phyloP scores from a whole-genome alignment of 2,888 invertebrate genomes.

The Xestia rhomboidea region DNA sequence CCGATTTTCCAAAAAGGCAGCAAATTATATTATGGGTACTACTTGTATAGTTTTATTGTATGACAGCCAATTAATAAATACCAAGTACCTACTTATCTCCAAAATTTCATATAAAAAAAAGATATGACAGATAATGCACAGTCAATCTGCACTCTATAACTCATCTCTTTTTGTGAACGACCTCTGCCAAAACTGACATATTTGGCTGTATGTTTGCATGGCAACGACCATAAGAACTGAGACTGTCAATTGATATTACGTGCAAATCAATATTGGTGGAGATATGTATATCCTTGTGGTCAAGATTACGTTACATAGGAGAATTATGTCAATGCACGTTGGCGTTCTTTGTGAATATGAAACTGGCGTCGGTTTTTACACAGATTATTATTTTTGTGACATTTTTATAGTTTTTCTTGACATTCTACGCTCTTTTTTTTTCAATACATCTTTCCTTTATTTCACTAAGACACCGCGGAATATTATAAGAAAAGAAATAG shows the following conservation, averaged over 20 bases:
- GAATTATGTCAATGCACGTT: constrained; percentile 46
- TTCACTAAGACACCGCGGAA: background rate
- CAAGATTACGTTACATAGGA: constrained; percentile 62
- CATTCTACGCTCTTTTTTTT: background rate
- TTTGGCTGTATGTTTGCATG: constrained; percentile 16
- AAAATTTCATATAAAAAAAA: background rate
- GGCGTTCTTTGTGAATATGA: background rate
- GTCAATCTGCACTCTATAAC: constrained; percentile 19
- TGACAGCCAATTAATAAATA: constrained; percentile 3
- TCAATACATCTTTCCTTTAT: background rate
- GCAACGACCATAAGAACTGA: constrained; percentile 29
- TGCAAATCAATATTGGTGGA: constrained; percentile 51
- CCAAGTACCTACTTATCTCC: constrained; percentile 9
- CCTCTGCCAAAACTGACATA: constrained; percentile 11
- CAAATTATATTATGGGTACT: background rate
- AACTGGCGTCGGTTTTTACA: background rate
- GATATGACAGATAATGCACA: constrained; percentile 20
- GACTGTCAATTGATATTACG: constrained; percentile 60
- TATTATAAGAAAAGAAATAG: background rate
- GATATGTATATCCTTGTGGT: constrained; percentile 65
- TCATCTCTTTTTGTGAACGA: constrained; percentile 6
- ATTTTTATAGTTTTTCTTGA: background rate
- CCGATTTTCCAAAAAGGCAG: constrained; percentile 9
- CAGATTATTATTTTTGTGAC: background rate
- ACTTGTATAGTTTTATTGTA: background rate